A percentile compares a stretch with the other conserved stretches of the same genome.
Conservation (phyloP, 2,113 vertebrate genomes). For the Taxidea taxus region DNA sequence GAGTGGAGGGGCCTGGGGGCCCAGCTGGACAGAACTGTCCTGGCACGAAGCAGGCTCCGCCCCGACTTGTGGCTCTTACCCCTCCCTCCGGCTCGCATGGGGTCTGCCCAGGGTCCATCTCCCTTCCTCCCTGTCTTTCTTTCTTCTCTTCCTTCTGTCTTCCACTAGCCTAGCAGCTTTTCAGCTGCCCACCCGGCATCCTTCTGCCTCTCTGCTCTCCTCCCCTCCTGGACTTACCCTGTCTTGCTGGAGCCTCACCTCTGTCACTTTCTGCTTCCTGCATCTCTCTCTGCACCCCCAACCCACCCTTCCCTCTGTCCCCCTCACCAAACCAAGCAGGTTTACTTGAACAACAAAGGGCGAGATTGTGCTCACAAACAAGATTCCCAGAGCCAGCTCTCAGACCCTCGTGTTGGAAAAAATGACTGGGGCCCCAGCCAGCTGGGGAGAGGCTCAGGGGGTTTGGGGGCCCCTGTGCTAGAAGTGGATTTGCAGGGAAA, state of each 20-base stretch:
- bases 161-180: background rate
- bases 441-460: background rate
- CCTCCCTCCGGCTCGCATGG: background rate
- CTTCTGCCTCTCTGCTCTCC: background rate
- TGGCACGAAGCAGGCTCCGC: background rate
- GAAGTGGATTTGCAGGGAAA: background rate
- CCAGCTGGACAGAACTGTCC: constrained; percentile 52
- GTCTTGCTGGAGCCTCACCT: no score
- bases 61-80: background rate
- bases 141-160: background rate
- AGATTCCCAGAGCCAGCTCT: background rate
- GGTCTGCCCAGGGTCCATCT: background rate
- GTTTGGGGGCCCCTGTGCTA: background rate
- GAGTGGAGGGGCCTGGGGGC: constrained; percentile 41
- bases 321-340: background rate
- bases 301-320: background rate
- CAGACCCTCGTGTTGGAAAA: background rate
- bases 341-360: background rate
- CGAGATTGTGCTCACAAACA: background rate
- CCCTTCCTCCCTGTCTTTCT: background rate
- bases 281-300: background rate
- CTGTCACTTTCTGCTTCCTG: background rate
- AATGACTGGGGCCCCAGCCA: background rate
- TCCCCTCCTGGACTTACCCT: background rate
- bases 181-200: fast-evolving